These are phyloP conservation scores for Beris morrisii DNA, from an alignment of 2,888 invertebrate species.

Conservation along the genomic window DNA sequence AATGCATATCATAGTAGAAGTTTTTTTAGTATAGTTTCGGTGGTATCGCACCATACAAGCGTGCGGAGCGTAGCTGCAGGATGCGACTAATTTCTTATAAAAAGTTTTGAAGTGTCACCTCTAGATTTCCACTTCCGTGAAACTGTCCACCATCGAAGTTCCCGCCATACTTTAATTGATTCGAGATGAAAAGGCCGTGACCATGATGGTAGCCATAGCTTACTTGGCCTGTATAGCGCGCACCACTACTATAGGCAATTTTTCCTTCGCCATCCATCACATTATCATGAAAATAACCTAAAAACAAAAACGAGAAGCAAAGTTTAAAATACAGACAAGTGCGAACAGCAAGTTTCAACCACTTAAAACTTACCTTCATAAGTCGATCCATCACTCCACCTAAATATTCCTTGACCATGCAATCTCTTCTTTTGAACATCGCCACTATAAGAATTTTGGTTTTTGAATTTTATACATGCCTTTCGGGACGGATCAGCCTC, in stretches of 20 bases:
- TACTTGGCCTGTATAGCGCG: conserved; percentile 21
- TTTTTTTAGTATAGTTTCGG: no score
- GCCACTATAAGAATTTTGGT: conserved; percentile 30
- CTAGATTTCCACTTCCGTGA: conserved; percentile 25
- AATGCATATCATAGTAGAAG: no score
- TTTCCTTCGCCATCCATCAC: conserved; percentile 19
- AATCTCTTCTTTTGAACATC: conserved; percentile 10
- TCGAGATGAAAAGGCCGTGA: conserved; percentile 6
- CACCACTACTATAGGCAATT: conserved; percentile 10
- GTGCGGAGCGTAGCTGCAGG: no score
- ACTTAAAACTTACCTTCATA: conserved; percentile 26
- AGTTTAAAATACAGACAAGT: no score
- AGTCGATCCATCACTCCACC: conserved; percentile 19
- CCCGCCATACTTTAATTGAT: conserved; percentile 26
- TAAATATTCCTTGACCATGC: conserved; percentile 28
- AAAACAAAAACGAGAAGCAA: neutral
- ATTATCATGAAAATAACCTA: conserved; percentile 32
- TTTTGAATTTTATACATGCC: conserved; percentile 28
- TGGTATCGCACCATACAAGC: no score
- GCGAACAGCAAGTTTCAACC: neutral
- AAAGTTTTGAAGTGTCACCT: conserved; percentile 1
- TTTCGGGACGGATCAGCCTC: neutral
- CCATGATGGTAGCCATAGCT: conserved; percentile 31
- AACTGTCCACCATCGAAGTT: conserved; percentile 20
- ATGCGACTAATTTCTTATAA: no score